These are phyloP conservation scores for Siniperca obscura DNA, from an alignment of 2,797 vertebrate genomes.

Conservation along the genomic window DNA sequence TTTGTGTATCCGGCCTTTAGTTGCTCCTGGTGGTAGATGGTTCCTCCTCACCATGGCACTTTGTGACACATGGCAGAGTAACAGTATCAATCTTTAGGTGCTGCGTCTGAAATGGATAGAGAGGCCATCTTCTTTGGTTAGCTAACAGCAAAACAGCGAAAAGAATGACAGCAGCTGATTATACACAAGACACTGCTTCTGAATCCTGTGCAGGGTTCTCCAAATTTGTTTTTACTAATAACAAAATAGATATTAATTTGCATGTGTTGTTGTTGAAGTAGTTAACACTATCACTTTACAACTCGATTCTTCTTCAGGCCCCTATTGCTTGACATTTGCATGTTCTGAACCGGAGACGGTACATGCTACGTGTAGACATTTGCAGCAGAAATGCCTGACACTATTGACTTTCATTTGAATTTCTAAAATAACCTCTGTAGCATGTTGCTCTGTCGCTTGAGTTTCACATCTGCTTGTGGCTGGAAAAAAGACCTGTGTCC, in stretches of 20 bases:
- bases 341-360: conserved; percentile 3
- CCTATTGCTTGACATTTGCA: background rate
- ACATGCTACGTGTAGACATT: background rate
- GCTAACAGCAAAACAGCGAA: background rate
- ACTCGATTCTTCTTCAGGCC: background rate
- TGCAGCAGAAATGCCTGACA: background rate
- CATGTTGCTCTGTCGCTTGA: background rate
- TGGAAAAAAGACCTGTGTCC: conserved; percentile 12
- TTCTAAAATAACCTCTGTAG: conserved; percentile 5
- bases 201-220: background rate
- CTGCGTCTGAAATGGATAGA: background rate
- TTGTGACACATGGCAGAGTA: no score
- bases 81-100: background rate
- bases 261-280: background rate
- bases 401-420: conserved; percentile 6
- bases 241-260: conserved; percentile 4
- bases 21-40: conserved; percentile 40
- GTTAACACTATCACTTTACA: background rate
- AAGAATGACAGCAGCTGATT: conserved; percentile 2
- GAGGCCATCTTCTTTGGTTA: background rate
- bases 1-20: background rate
- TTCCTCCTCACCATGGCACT: conserved; percentile 10
- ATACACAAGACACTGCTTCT: background rate
- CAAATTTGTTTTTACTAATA: background rate
- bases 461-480: conserved; percentile 15